Percentiles rank a stretch among this genome's conserved stretches.
Conservation (phyloP, 2,888 invertebrate species). For the Heliconius ismenius region DNA sequence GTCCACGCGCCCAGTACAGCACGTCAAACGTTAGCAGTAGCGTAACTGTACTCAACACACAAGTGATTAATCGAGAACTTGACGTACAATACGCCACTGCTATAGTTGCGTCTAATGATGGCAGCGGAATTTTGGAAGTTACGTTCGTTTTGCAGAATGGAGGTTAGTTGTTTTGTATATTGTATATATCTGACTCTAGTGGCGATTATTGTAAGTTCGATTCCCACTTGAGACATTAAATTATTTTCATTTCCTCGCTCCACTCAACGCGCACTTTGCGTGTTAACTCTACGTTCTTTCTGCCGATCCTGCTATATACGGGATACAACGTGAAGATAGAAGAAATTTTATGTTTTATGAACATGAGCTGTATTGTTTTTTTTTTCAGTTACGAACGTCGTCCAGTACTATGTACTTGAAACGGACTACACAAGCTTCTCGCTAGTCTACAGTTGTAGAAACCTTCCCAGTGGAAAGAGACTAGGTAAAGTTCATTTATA, state of each 20-base stretch:
- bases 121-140: slow-evolving; percentile 78
- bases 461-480: slow-evolving; percentile 53
- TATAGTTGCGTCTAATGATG: slow-evolving; percentile 64
- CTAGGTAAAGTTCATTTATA: slow-evolving; percentile 55
- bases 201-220: no score
- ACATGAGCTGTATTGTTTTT: neutral
- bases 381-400: slow-evolving; percentile 49
- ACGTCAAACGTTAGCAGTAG: slow-evolving; percentile 44
- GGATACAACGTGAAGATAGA: neutral
- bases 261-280: no score
- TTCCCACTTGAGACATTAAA: neutral
- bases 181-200: no score
- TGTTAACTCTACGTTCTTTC: neutral
- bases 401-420: slow-evolving; percentile 59
- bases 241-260: neutral
- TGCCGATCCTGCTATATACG: neutral
- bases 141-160: slow-evolving; percentile 76
- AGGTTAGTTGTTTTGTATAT: slow-evolving; percentile 54
- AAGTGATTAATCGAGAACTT: slow-evolving; percentile 68
- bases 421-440: slow-evolving; percentile 68
- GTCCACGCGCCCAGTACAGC: slow-evolving; percentile 82
- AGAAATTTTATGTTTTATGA: neutral
- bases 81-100: slow-evolving; percentile 77
- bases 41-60: slow-evolving; percentile 54
- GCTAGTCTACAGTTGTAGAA: slow-evolving; percentile 64